Evolutionary conservation across 2,888 invertebrate species (phyloP).

Genomic region (Metallyticus violacea): DNA sequence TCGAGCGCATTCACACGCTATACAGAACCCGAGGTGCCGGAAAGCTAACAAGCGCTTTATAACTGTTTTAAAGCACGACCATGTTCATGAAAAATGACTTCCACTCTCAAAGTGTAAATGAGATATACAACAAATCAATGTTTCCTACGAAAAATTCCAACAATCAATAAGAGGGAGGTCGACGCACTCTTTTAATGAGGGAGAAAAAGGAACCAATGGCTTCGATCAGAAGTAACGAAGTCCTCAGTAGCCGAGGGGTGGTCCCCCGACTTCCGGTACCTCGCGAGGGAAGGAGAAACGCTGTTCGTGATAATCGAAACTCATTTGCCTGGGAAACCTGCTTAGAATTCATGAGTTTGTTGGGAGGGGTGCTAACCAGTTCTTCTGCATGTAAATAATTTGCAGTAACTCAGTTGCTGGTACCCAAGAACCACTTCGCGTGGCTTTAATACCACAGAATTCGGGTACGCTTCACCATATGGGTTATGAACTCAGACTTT

Average conservation of each 20-base stretch:
- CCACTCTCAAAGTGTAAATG: neutral
- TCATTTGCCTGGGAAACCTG: neutral
- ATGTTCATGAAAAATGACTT: neutral
- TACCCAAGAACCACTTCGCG: neutral
- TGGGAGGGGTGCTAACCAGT: neutral
- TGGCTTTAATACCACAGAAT: neutral
- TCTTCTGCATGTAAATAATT: neutral
- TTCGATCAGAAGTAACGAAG: neutral
- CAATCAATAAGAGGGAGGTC: neutral
- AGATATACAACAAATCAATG: neutral
- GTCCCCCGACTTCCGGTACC: neutral
- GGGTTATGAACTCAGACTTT: too few species aligned
- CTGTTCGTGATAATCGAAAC: neutral
- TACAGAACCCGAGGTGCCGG: neutral
- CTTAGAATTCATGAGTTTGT: neutral
- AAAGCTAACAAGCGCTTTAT: neutral
- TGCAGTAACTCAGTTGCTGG: neutral
- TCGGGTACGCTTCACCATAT: too few species aligned
- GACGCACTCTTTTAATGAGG: neutral
- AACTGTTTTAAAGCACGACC: neutral
- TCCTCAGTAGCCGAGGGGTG: neutral
- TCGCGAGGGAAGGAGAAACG: too few species aligned
- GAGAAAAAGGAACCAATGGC: neutral
- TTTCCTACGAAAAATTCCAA: neutral
- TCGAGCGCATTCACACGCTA: neutral